Evolutionary conservation across 2,888 invertebrate genomes (phyloP), one percentile per base, ranked within the genome.

Genomic region (Protonemura montana): DNA sequence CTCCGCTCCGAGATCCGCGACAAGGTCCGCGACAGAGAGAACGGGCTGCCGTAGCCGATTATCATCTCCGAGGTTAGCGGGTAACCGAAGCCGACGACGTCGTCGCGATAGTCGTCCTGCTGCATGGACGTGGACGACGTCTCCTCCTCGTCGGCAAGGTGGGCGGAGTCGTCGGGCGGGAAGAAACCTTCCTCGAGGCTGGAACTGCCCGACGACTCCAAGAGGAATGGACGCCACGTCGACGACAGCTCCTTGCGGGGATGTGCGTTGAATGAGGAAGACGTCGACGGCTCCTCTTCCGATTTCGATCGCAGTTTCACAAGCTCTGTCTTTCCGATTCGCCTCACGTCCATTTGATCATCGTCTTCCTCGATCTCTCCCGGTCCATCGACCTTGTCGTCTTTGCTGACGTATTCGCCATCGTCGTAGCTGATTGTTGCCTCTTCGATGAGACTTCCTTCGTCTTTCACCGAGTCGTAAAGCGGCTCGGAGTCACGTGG

Each of bases 1-100:
- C 97, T 97, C 80, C 97, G 93, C 91, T 97, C 97, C 0, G 97
- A 97, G 90, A 97, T 97, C 88, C 97, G 93, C 0, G 97, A 97
- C 35, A 97, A 92, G 0, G 97, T 97, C 80, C 97, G 93, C 0
- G 95, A 95, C 28, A 95, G 90, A 0, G 95, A 94, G 91, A 96
- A 97, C 81, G 95, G 95, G 87, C 95, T 94, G 7, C 95, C 95
- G 89, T 95, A 96, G 10, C 95, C 95, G 84, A 96, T 93, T 82
- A 96, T 94, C 87, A 86, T 85, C 90, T 96, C 96, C 0, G 94
- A 93, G 88, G 93, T 91, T 82, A 92, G 91, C 10, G 96, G 95
- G 91, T 96, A 96, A 41, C 95, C 93, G 90, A 96, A 95, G 88
- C 95, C 95, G 0, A 95, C 93, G 0, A 96, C 91, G 89, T 96